Percentiles rank a stretch among this genome's conserved stretches.
phyloP scores from a whole-genome alignment of 2,797 vertebrate species.

The Mallotus villosus region DNA sequence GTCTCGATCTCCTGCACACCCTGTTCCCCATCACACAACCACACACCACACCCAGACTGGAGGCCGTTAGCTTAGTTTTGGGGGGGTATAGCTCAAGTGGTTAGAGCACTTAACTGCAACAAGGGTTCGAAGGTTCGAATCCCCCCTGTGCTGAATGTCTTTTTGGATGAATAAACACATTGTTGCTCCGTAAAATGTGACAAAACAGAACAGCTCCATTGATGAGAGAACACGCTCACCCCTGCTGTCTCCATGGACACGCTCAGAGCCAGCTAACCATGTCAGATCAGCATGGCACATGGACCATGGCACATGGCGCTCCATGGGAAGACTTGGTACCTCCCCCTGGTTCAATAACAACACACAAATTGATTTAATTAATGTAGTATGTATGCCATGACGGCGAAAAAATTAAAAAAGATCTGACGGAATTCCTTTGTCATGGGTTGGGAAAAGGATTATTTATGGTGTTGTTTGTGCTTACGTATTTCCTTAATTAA shows the following conservation, averaged over 20 bases:
- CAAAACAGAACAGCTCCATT: neutral
- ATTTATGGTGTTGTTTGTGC: slow-evolving; percentile 75
- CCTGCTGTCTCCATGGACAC: neutral
- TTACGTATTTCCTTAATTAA: slow-evolving; percentile 75
- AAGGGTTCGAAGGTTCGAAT: too few species aligned
- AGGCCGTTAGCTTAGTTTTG: neutral
- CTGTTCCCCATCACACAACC: neutral
- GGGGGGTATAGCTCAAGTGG: too few species aligned
- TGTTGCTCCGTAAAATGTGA: neutral
- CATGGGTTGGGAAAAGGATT: slow-evolving; percentile 66
- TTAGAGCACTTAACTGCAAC: too few species aligned
- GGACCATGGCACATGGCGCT: neutral
- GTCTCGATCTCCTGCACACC: slow-evolving; percentile 1
- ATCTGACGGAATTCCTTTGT: slow-evolving; percentile 69
- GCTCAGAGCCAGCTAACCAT: neutral
- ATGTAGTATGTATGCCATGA: slow-evolving; percentile 46
- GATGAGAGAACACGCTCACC: neutral
- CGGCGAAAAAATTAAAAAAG: slow-evolving; percentile 47
- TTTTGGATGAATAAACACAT: too few species aligned
- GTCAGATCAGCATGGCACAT: neutral
- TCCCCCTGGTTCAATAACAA: slow-evolving; percentile 24
- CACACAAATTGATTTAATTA: slow-evolving; percentile 47
- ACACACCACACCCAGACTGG: neutral
- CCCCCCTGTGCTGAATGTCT: too few species aligned
- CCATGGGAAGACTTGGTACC: slow-evolving; percentile 12